Percentiles rank a stretch among this genome's conserved stretches.
Evolutionary conservation across 2,888 invertebrate genomes (phyloP).

Genomic region (Limnephilus auricula): DNA sequence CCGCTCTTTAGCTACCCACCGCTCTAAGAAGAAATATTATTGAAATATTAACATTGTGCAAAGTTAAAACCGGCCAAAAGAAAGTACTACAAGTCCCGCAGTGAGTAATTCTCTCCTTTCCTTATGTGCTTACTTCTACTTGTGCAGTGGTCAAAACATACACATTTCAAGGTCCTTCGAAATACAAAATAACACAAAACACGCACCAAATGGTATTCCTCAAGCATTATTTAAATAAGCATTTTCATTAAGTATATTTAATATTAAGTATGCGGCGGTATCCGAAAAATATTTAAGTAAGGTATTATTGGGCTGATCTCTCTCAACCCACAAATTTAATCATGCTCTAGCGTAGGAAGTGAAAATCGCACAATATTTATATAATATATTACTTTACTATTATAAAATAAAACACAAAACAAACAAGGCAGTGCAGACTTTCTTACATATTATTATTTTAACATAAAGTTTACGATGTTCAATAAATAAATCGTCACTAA

Average conservation of each 20-base stretch:
- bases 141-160: too few relatives aligned
- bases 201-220: neutral
- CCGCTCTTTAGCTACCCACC: too few relatives aligned
- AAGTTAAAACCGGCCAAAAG: too few relatives aligned
- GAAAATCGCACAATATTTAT: neutral
- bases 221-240: neutral
- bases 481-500: neutral
- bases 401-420: neutral
- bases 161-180: too few relatives aligned
- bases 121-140: too few relatives aligned
- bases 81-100: too few relatives aligned
- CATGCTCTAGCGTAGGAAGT: neutral
- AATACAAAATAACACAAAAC: too few relatives aligned
- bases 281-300: neutral
- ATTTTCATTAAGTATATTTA: neutral
- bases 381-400: neutral
- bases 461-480: neutral
- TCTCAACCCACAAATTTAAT: neutral
- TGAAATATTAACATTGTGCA: too few relatives aligned
- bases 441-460: neutral
- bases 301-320: neutral
- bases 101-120: too few relatives aligned
- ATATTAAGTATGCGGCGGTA: neutral
- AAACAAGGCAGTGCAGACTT: neutral
- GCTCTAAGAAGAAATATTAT: too few relatives aligned